phyloP scores from a whole-genome alignment of 1,140 invertebrate species.

The Watersipora subatra region DNA sequence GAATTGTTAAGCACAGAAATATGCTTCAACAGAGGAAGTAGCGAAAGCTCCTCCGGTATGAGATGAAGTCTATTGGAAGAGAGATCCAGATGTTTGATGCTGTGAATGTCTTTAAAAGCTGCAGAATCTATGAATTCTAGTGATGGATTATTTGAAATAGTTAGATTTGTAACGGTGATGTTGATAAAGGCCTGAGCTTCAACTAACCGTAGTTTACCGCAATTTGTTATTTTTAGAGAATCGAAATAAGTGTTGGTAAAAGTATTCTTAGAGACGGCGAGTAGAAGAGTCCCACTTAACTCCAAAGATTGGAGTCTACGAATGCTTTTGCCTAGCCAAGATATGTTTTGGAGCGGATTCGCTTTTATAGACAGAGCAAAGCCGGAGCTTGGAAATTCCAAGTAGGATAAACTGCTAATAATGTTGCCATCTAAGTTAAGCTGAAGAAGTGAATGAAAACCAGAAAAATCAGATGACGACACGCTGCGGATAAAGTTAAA shows the following conservation, averaged over 20 bases:
- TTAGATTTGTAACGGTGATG: neutral
- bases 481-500: too few species aligned
- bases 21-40: neutral
- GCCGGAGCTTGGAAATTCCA: too few species aligned
- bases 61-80: neutral
- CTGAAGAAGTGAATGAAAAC: too few species aligned
- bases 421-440: too few species aligned
- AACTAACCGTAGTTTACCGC: neutral
- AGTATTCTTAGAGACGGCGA: too few species aligned
- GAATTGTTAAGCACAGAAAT: neutral
- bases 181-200: neutral
- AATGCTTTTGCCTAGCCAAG: too few species aligned
- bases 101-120: neutral
- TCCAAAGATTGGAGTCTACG: too few species aligned
- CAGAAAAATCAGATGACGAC: too few species aligned
- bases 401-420: too few species aligned
- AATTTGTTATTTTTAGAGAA: neutral
- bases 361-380: too few species aligned
- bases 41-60: neutral
- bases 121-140: neutral
- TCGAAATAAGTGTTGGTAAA: neutral
- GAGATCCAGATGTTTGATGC: neutral
- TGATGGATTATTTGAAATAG: neutral
- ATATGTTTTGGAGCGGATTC: too few species aligned
- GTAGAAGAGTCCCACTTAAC: too few species aligned